These are phyloP conservation scores for Diglossa cyanea DNA, from an alignment of 2,797 vertebrate species.

Conservation along the genomic window DNA sequence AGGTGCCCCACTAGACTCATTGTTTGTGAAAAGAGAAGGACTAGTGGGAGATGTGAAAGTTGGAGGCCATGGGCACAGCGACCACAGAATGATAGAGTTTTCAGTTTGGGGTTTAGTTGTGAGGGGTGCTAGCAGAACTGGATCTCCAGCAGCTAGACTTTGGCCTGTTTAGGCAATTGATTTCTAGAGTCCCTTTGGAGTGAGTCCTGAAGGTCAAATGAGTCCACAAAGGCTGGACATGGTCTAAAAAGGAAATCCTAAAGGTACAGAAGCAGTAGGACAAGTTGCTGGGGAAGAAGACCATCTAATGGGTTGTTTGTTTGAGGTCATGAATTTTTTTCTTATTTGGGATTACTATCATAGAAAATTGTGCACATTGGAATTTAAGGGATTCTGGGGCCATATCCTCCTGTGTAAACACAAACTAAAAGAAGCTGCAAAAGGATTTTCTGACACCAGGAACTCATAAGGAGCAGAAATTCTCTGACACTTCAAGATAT, in stretches of 20 bases:
- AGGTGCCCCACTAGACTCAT: background rate
- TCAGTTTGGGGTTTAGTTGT: background rate
- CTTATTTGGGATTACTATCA: background rate
- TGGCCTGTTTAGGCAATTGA: background rate
- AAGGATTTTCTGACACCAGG: background rate
- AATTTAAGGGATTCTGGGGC: background rate
- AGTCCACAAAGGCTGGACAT: background rate
- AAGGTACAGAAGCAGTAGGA: background rate
- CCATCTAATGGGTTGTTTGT: background rate
- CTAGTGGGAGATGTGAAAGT: background rate
- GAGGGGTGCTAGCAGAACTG: background rate
- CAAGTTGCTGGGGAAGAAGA: background rate
- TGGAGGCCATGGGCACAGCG: accelerated
- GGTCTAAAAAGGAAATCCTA: background rate
- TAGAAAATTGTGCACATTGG: background rate
- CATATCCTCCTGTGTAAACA: background rate
- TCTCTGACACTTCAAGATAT: background rate
- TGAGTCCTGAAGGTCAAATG: background rate
- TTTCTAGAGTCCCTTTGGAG: background rate
- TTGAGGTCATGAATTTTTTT: background rate
- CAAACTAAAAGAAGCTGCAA: background rate
- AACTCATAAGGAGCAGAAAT: background rate
- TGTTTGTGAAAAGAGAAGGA: background rate
- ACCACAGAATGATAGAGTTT: background rate
- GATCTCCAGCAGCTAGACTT: background rate